Evolutionary conservation across 2,888 invertebrate genomes (phyloP), one percentile per base, ranked within the genome.

Genomic region (Pandemis heparana): DNA sequence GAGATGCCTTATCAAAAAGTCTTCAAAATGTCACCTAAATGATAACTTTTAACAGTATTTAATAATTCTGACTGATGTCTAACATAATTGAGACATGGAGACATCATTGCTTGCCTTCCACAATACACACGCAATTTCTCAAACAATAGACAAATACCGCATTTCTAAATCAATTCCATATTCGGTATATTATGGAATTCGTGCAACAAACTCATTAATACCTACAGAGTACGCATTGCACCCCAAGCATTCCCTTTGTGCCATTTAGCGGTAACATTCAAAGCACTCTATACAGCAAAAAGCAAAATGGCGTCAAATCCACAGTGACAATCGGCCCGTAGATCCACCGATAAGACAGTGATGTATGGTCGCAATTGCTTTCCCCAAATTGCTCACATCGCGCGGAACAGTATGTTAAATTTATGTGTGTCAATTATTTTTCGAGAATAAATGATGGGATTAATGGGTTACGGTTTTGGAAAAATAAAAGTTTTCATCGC

Each of bases 331-430:
- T 87, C 87, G 88, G 85, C 83, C 84, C 83, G 82, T 82, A 87
- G 88, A 89, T 89, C 84, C 84, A 72, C 60, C 83, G 89, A 89
- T 89, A 90, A 90, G 91, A 88, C 90, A 90, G 85, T 92, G 92
- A 92, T 87, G 82, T 88, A 92, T 90, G 79, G 84, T 79, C 77
- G 85, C 89, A 90, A 92, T 92, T 89, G 88, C 87, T 90, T 91
- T 90, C 90, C 88, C 88, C 88, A 90, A 92, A 92, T 91, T 90
- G 91, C 87, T 84, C 87, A 79, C 82, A 83, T 83, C 83, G 81
- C 81, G 79, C 81, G 78, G 59, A 73, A 77, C 78, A 76, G 77
- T 75, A 76, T 77, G 75, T 81, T 79, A 81, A 85, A 90, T 90
- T 90, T 89, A 90, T 90, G 84, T 82, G 79, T 79, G 81, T 84